Evolutionary conservation across 2,888 invertebrate genomes (phyloP).

Genomic region (Hypena proboscidalis): DNA sequence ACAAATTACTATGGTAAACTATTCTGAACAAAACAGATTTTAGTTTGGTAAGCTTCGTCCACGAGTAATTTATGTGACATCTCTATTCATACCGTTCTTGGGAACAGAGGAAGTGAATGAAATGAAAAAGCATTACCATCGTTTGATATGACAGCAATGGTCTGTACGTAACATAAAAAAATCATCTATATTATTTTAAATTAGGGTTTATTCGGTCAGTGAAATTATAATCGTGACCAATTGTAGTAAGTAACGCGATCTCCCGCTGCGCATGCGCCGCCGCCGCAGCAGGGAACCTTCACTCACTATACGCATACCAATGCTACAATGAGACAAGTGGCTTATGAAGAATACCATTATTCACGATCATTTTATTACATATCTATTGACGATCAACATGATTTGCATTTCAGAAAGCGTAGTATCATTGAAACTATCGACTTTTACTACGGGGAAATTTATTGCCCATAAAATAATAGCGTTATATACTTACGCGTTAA

Average conservation of each 20-base stretch:
- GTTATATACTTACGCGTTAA: constrained; percentile 14
- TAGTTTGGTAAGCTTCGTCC: constrained; percentile 27
- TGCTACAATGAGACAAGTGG: constrained; percentile 53
- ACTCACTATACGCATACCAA: constrained; percentile 50
- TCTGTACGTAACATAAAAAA: constrained; percentile 36
- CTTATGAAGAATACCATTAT: constrained; percentile 57
- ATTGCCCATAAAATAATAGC: constrained; percentile 22
- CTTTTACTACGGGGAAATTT: constrained; percentile 20
- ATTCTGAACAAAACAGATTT: constrained; percentile 39
- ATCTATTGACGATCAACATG: constrained; percentile 45
- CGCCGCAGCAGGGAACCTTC: constrained; percentile 65
- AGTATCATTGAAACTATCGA: constrained; percentile 16
- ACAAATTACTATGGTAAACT: constrained; percentile 56
- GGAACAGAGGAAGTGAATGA: constrained; percentile 22
- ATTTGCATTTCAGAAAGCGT: constrained; percentile 40
- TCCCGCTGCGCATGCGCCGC: constrained; percentile 65
- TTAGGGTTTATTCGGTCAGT: constrained; percentile 64
- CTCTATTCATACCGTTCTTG: constrained; percentile 34
- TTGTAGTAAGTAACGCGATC: constrained; percentile 67
- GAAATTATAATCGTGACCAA: constrained; percentile 76
- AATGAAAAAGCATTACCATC: constrained; percentile 30
- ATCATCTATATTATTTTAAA: constrained; percentile 55
- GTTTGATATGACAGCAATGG: constrained; percentile 42
- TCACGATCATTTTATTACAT: constrained; percentile 58
- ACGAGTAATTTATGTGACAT: constrained; percentile 37